Conservation (phyloP, 2,888 invertebrate species). For the Cephus nigrinus region DNA sequence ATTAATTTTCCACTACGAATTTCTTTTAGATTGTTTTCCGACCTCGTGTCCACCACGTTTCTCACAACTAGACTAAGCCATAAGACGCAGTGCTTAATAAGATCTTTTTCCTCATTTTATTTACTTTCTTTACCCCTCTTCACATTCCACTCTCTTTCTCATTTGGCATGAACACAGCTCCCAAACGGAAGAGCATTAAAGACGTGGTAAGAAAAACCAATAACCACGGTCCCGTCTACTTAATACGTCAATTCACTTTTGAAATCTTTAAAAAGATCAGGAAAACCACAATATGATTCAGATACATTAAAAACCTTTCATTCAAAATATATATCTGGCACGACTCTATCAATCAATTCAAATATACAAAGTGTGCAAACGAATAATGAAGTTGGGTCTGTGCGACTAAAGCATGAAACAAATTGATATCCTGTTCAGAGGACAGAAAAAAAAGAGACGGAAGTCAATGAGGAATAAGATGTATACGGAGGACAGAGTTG, state of each 20-base stretch:
- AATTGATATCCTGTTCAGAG: not conserved
- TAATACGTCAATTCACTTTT: not conserved
- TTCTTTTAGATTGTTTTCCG: not conserved
- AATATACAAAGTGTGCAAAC: not conserved
- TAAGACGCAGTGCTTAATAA: not conserved
- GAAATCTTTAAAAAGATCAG: not conserved
- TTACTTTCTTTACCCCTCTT: conserved; percentile 23
- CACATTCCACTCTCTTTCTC: conserved; percentile 24
- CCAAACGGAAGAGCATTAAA: conserved; percentile 37
- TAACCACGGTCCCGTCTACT: not conserved
- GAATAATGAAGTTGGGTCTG: not conserved
- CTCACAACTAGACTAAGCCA: too few relatives aligned
- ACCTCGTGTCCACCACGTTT: not conserved
- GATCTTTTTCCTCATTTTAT: conserved; percentile 10
- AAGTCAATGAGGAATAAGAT: not conserved
- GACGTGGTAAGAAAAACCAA: not conserved
- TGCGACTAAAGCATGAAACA: not conserved
- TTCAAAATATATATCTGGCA: not conserved
- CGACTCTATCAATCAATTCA: not conserved
- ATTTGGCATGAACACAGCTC: conserved; percentile 49
- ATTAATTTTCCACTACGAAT: not conserved
- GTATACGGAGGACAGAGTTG: not conserved
- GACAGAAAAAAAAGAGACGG: not conserved
- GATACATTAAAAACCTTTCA: not conserved
- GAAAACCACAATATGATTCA: not conserved